A percentile compares a stretch with the other conserved stretches of the same genome.
These are phyloP conservation scores for Ischnura elegans DNA, from an alignment of 2,888 invertebrate species.

Conservation along the genomic window DNA sequence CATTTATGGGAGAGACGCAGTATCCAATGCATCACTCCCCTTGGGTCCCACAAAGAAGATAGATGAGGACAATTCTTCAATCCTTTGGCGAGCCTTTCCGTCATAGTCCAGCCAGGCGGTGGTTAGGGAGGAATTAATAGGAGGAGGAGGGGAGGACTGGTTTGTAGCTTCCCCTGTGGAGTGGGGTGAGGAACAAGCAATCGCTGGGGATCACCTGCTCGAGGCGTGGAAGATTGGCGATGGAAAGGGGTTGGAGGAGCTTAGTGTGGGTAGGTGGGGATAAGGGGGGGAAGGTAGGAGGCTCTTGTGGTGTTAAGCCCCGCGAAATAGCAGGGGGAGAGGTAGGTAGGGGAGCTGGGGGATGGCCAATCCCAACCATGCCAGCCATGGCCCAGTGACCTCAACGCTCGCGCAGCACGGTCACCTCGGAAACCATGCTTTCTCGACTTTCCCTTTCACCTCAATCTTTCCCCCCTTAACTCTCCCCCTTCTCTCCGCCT, in stretches of 20 bases:
- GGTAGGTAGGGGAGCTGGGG: not conserved
- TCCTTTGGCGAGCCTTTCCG: not conserved
- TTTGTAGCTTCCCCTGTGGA: not conserved
- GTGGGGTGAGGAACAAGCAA: not conserved
- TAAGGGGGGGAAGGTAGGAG: not conserved
- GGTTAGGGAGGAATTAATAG: not conserved
- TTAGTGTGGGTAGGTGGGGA: not conserved
- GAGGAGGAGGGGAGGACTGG: not conserved
- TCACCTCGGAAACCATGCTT: not conserved
- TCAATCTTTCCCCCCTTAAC: not conserved
- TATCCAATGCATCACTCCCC: no score
- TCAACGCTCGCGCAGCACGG: not conserved
- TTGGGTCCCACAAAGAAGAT: not conserved
- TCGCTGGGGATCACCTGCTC: not conserved
- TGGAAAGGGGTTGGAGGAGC: not conserved
- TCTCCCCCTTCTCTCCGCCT: not conserved
- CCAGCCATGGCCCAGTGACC: constrained; percentile 37
- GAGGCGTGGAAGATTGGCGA: not conserved
- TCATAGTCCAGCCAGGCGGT: not conserved
- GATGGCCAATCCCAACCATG: not conserved
- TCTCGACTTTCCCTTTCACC: not conserved
- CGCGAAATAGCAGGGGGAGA: not conserved
- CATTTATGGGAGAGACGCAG: no score
- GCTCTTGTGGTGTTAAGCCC: not conserved
- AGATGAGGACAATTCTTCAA: not conserved